These are phyloP conservation scores for Epizoanthus ramosus DNA, from an alignment of 92 coral and sea anemone species.

Conservation along the genomic window DNA sequence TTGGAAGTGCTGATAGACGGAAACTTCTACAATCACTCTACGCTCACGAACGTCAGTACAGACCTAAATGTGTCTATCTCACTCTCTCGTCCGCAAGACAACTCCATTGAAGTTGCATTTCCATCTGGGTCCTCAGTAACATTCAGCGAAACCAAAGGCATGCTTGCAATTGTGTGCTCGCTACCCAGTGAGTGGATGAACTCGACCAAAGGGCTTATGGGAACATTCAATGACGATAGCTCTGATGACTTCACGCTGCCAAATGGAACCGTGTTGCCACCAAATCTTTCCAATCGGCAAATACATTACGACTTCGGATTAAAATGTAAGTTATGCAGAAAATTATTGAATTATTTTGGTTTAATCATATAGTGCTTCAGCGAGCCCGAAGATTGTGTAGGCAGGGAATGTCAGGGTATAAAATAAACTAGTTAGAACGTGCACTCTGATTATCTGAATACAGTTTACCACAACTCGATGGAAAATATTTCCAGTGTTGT, in stretches of 20 bases:
- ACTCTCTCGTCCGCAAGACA: constrained; percentile 48
- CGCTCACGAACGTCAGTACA: constrained; percentile 42
- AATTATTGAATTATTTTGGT: no score
- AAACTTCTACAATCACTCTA: constrained; percentile 21
- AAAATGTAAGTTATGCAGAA: constrained; percentile 46
- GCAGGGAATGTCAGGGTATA: no score
- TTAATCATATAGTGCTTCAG: no score
- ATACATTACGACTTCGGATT: constrained; percentile 65
- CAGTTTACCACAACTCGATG: no score
- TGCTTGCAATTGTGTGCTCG: constrained; percentile 58
- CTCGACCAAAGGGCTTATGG: constrained; percentile 64
- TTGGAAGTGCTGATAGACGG: constrained; percentile 54
- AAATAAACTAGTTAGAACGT: no score
- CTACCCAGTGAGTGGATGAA: constrained; percentile 42
- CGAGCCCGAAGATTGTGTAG: no score
- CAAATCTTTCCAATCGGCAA: constrained; percentile 40
- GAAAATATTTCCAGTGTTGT: no score
- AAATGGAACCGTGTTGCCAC: constrained; percentile 51
- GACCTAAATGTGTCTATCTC: constrained; percentile 47
- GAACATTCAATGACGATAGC: constrained; percentile 66
- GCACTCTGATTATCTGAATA: no score
- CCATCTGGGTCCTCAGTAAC: constrained; percentile 66
- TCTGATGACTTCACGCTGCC: constrained; percentile 63
- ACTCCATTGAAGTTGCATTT: constrained; percentile 46
- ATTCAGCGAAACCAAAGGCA: constrained; percentile 29